Base-by-base conservation (phyloP, 1,140 invertebrate genomes). In the Teleopsis dalmanni region DNA sequence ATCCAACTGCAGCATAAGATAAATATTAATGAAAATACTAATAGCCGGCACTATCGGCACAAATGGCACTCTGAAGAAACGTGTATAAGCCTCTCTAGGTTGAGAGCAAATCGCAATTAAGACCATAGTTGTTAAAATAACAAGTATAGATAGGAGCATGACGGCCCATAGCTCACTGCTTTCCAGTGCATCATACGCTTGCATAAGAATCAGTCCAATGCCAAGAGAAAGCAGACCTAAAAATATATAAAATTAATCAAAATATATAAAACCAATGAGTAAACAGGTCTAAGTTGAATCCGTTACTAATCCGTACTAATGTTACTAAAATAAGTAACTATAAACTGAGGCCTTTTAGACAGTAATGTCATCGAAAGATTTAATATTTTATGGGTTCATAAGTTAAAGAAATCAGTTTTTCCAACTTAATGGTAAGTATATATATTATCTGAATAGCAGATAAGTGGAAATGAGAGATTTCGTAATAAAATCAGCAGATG, bases 1-100 rank as follows among this genome's bases (percentile, higher is more conserved):
- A 47, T 81, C 78, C 44, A 88, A 71, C 57, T 81, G 79, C 40
- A 83, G 63, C 83, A 87, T 87, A 13, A 88, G 71, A 53, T 82
- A 82, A 23, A 85, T 75, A 60, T 88, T 88, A 22, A 84, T 75
- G 22, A 85, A 75, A 47, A 87, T 79, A 59, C 82, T 85, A 1
- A 84, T 50, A 27, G 75, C 73, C 3, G 85, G 85, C 29, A 87
- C 63, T 13, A 83, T 63, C 3, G 85, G 85, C 8, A 88, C 83
- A n/a, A 83, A 72, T 16, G 84, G 84, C 33, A 82, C 83, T 73
- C 82, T 66, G 52, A 73, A 72, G 10, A 58, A 34, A 18, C 50
- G 51, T 27, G 53, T 46, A 8, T 50, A 44, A 3, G 55, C 31
- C 45, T 68, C 62, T 9, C 65, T 49, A 4, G 65, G 62, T 47